Conservation (phyloP, 1,140 invertebrate genomes). For the Drosophila bipectinata region DNA sequence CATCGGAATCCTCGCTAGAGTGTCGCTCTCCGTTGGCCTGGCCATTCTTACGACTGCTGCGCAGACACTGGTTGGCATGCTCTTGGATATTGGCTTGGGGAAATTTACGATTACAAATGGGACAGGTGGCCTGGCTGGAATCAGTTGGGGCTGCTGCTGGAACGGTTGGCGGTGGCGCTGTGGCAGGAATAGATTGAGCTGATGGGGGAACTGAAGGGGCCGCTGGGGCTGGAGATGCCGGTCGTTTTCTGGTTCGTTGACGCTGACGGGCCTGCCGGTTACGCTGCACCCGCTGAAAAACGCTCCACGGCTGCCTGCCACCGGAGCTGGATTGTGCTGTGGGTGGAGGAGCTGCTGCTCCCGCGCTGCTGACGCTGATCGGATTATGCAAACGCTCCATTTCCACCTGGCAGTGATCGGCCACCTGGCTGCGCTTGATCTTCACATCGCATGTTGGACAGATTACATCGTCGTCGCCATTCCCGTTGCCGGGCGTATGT, state of each 20-base stretch:
- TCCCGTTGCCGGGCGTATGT: slow-evolving; percentile 85
- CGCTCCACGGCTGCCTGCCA: slow-evolving; percentile 79
- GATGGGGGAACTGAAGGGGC: slow-evolving; percentile 38
- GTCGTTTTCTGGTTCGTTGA: slow-evolving; percentile 70
- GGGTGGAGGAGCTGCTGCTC: not conserved
- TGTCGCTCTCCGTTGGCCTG: slow-evolving; percentile 54
- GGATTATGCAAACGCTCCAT: slow-evolving; percentile 88
- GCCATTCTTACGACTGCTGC: slow-evolving; percentile 72
- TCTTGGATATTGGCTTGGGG: slow-evolving; percentile 89
- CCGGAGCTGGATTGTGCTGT: slow-evolving; percentile 47
- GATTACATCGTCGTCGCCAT: slow-evolving; percentile 81
- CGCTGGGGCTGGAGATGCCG: slow-evolving; percentile 29
- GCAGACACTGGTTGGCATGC: slow-evolving; percentile 91
- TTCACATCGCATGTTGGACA: slow-evolving; percentile 93
- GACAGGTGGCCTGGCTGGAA: slow-evolving; percentile 85
- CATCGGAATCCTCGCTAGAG: slow-evolving; percentile 86
- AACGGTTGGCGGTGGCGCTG: slow-evolving; percentile 11
- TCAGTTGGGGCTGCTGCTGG: slow-evolving; percentile 11
- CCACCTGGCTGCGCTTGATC: slow-evolving; percentile 89
- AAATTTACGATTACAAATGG: slow-evolving; percentile 89
- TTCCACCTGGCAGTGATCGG: slow-evolving; percentile 90
- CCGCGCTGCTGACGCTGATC: slow-evolving; percentile 8
- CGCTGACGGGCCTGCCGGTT: slow-evolving; percentile 85
- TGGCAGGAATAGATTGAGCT: slow-evolving; percentile 67
- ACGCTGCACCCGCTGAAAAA: slow-evolving; percentile 84